phyloP scores from a whole-genome alignment of 2,797 vertebrate species.

The Acanthurus tractus region DNA sequence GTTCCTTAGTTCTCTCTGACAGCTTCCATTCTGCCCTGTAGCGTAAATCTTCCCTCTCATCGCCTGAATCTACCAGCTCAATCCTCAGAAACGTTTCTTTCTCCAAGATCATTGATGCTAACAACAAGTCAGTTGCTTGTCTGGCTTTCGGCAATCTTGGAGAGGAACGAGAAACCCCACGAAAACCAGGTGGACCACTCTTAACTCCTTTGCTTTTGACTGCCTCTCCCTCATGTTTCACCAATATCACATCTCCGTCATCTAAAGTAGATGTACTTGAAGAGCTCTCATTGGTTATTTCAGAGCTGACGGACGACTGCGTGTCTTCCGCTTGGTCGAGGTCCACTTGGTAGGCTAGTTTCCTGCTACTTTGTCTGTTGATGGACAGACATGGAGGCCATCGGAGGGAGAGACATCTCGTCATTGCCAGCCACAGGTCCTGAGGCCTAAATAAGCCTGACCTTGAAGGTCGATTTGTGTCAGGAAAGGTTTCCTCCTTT shows the following conservation, averaged over 20 bases:
- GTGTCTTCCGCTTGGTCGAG: constrained; percentile 59
- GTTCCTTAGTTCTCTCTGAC: constrained; percentile 75
- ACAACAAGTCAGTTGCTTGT: constrained; percentile 55
- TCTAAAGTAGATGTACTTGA: constrained; percentile 48
- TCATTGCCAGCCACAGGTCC: constrained; percentile 74
- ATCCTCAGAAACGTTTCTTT: constrained; percentile 78
- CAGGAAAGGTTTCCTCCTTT: constrained; percentile 24
- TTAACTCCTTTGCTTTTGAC: constrained; percentile 42
- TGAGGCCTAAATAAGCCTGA: constrained; percentile 70
- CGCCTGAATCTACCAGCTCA: constrained; percentile 74
- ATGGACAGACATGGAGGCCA: constrained; percentile 77
- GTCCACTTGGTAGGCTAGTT: constrained; percentile 61
- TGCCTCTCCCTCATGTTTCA: constrained; percentile 52
- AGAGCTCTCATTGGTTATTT: constrained; percentile 64
- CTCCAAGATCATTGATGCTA: constrained; percentile 69
- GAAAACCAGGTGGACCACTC: constrained; percentile 22
- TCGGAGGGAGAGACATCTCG: constrained; percentile 72
- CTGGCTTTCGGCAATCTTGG: constrained; percentile 59
- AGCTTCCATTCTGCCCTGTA: constrained; percentile 81
- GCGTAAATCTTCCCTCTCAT: constrained; percentile 65
- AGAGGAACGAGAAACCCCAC: constrained; percentile 63
- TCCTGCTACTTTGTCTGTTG: constrained; percentile 60
- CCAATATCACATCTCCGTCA: constrained; percentile 31
- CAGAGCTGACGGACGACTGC: constrained; percentile 42
- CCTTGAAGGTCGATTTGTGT: constrained; percentile 29